phyloP scores from a whole-genome alignment of 1,140 invertebrate genomes.

The Drosophila arawakana region DNA sequence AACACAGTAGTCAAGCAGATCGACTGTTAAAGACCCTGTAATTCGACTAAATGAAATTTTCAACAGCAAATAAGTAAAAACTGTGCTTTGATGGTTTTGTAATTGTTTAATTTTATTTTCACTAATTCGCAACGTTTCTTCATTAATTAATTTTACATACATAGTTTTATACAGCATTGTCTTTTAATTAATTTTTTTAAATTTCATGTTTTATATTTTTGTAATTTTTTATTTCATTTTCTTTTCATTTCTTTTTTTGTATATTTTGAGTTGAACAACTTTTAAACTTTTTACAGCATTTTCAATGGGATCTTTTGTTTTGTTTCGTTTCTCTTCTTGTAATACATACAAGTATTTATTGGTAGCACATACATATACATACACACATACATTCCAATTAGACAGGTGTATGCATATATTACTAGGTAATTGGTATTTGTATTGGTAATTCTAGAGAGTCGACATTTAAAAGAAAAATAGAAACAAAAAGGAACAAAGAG shows the following conservation, averaged over 20 bases:
- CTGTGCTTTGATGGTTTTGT: constrained; percentile 29
- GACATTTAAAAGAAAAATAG: constrained; percentile 9
- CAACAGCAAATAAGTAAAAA: background rate
- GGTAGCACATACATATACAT: constrained; percentile 39
- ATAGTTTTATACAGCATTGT: constrained; percentile 74
- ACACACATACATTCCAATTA: constrained; percentile 30
- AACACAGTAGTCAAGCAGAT: too few relatives aligned
- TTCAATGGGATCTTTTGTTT: constrained; percentile 47
- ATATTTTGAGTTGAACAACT: constrained; percentile 69
- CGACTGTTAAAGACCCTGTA: too few relatives aligned
- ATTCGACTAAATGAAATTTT: too few relatives aligned
- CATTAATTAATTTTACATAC: constrained; percentile 75
- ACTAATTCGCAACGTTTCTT: constrained; percentile 78
- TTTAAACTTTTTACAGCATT: constrained; percentile 77
- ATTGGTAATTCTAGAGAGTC: constrained; percentile 15
- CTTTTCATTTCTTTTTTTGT: constrained; percentile 25
- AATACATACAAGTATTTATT: constrained; percentile 32
- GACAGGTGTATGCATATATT: constrained; percentile 2
- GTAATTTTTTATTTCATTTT: constrained; percentile 1
- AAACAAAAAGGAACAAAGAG: background rate
- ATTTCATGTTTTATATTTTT: constrained; percentile 16
- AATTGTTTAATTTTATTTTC: constrained; percentile 66
- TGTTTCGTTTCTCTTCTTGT: constrained; percentile 35
- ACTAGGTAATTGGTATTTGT: constrained; percentile 7
- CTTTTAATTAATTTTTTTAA: constrained; percentile 30